A percentile compares a stretch with the other conserved stretches of the same genome.
These are phyloP conservation scores for Numenius arquata DNA, from an alignment of 2,113 vertebrate species.

Conservation along the genomic window DNA sequence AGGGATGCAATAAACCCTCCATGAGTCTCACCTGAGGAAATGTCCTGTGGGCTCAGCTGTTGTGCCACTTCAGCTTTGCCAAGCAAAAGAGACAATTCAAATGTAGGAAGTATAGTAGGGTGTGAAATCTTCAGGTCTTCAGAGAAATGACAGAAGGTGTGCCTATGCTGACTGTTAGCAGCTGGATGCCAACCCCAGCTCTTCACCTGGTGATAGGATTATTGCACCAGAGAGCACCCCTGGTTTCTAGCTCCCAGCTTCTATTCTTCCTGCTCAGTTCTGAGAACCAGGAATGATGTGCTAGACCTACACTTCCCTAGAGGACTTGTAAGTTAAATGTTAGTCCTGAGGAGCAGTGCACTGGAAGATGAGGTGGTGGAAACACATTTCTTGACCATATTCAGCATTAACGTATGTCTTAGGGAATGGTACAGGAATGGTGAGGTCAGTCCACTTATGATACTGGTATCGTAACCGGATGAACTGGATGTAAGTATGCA, in stretches of 20 bases:
- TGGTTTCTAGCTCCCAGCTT: neutral
- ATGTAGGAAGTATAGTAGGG: neutral
- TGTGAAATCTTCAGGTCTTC: neutral
- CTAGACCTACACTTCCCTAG: neutral
- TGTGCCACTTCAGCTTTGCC: neutral
- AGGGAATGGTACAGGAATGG: neutral
- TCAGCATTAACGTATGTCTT: neutral
- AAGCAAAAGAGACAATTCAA: neutral
- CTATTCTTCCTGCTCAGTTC: neutral
- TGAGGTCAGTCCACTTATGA: neutral
- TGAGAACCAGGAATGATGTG: neutral
- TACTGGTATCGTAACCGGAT: neutral
- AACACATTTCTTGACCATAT: conserved; percentile 20
- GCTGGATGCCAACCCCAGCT: fast-evolving
- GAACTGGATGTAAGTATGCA: neutral
- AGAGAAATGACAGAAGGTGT: neutral
- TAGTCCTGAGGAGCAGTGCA: neutral
- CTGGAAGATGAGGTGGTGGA: neutral
- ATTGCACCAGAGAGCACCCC: neutral
- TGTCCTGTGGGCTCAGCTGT: neutral
- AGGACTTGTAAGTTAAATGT: neutral
- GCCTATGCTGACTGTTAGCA: neutral
- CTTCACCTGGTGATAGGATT: neutral
- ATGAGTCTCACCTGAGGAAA: neutral
- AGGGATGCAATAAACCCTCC: neutral